Evolutionary conservation across 2,113 vertebrate genomes (phyloP).

Genomic region (Willisornis vidua): DNA sequence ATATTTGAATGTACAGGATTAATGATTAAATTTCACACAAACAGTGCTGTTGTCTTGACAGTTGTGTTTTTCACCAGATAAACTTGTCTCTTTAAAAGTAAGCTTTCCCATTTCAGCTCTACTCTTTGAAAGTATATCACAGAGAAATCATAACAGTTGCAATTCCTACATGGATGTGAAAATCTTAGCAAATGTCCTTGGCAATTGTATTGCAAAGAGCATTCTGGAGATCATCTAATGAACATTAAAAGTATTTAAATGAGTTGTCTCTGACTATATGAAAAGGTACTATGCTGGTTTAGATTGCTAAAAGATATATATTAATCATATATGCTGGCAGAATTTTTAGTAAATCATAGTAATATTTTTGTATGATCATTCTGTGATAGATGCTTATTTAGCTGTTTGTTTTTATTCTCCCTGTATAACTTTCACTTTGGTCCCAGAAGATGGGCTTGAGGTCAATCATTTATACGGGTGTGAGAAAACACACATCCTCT

Average conservation of each 20-base stretch:
- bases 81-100: background rate
- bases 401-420: background rate
- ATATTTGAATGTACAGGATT: background rate
- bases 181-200: background rate
- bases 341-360: background rate
- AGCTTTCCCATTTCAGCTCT: background rate
- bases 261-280: background rate
- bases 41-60: background rate
- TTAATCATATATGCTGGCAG: background rate
- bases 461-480: background rate
- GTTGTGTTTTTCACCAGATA: background rate
- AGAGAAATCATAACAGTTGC: background rate
- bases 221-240: background rate
- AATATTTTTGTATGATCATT: background rate
- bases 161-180: background rate
- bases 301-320: background rate
- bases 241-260: background rate
- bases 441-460: accelerated
- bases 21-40: background rate
- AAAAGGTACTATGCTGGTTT: background rate
- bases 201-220: background rate
- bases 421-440: background rate
- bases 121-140: background rate
- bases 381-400: background rate
- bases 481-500: background rate